Base-by-base conservation (phyloP, 1,140 invertebrate genomes). In the Gonatopus flavifemur region DNA sequence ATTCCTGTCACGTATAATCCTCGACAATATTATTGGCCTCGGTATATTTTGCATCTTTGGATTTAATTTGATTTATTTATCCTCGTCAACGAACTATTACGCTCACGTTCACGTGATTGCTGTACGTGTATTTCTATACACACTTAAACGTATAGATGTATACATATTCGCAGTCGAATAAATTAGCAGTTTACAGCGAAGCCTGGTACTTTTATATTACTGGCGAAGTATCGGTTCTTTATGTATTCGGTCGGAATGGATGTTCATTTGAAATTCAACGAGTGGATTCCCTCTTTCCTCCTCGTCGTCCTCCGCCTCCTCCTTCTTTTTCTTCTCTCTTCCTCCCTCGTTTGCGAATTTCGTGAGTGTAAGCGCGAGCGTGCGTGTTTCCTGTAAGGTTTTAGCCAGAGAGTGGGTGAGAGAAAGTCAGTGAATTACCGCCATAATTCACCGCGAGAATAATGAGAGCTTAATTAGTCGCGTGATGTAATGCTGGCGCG, bases 391-490 rank as follows among this genome's bases (percentile, higher is more conserved):
- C 49, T 45, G 39, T 59, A 51, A 7, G 12, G 6, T 7, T 28
- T 28, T 12, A 6, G 6, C 25, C 6, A 28, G 25, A 6, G 25
- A 12, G 7, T 8, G 15, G 13, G 48, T 48, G 47, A 55, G 57
- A 63, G 62, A 65, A 65, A 65, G 61, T 59, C 62, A 55, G 52
- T 44, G 58, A 63, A 65, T 65, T 45, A 49, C 52, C 48, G 52
- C 55, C 50, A 61, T 64, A 64, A 63, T 64, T 65, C 58, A 65
- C 56, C 44, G n/a, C n/a, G 45, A 64, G 58, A 61, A 65, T 65
- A 65, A 65, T 64, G 55, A 65, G 55, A 42, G 51, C 61, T 61
- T 65, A 63, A 65, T 63, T 63, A 61, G 62, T 51, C 52, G 33
- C 60, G 60, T 65, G 57, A 65, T 61, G 60, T 61, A 65, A 65